Evolutionary conservation across 2,888 invertebrate species (phyloP).

Genomic region (Coleophora deauratella): DNA sequence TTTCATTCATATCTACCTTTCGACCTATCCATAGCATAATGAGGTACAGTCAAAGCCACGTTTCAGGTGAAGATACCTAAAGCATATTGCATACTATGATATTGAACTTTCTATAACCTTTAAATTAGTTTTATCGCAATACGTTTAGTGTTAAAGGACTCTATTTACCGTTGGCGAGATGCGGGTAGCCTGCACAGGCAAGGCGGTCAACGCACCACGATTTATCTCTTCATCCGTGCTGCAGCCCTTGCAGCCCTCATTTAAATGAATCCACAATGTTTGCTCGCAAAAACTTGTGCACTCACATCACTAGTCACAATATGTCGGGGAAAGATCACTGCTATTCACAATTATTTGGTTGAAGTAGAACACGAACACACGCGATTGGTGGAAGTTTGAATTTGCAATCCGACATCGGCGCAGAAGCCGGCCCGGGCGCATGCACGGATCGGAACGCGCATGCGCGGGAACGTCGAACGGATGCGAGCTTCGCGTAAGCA

Average conservation of each 20-base stretch:
- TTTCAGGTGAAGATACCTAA: no score
- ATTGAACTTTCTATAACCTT: no score
- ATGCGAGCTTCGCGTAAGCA: constrained; percentile 42
- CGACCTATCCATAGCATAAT: no score
- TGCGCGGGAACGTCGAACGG: constrained; percentile 26
- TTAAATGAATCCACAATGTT: constrained; percentile 18
- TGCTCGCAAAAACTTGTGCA: constrained; percentile 6
- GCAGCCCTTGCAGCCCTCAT: constrained; percentile 25
- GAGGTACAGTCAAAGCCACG: no score
- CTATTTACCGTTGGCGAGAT: constrained; percentile 1
- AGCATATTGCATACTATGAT: no score
- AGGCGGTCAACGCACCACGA: constrained; percentile 54
- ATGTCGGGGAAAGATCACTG: background rate
- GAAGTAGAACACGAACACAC: background rate
- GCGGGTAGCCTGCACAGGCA: constrained; percentile 32
- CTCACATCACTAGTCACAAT: background rate
- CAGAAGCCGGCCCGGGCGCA: constrained; percentile 16
- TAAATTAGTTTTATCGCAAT: no score
- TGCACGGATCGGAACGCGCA: constrained; percentile 4
- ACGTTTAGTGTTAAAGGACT: no score
- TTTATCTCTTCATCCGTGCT: constrained; percentile 38
- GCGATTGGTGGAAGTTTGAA: background rate
- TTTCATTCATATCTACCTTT: no score
- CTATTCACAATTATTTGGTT: background rate
- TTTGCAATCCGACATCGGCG: constrained; percentile 19